A percentile compares a stretch with the other conserved stretches of the same genome.
These are phyloP conservation scores for Periophthalmodon schlosseri DNA, from an alignment of 2,113 vertebrate species.

Conservation along the genomic window DNA sequence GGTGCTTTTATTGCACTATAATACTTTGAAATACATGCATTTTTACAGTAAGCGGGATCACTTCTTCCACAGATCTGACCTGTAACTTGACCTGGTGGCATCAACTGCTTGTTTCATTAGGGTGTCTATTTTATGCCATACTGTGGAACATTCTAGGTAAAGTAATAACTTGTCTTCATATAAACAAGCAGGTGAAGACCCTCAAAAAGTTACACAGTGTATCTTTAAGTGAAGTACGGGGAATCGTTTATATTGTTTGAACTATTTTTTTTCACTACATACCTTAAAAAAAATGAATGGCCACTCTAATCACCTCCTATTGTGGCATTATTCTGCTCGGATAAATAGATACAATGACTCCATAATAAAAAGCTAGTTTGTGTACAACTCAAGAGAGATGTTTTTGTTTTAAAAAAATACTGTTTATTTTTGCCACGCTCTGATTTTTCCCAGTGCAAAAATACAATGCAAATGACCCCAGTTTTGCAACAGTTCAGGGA, in stretches of 20 bases:
- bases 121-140: not conserved
- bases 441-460: constrained; percentile 5
- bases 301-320: not conserved
- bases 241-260: not conserved
- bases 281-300: not conserved
- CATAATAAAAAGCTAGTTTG: constrained; percentile 19
- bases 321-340: constrained; percentile 32
- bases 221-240: too few relatives aligned
- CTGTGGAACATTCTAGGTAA: not conserved
- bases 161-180: not conserved
- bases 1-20: too few relatives aligned
- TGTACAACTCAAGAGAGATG: constrained; percentile 29
- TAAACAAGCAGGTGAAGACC: too few relatives aligned
- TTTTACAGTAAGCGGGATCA: too few relatives aligned
- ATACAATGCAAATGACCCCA: constrained; percentile 8
- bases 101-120: too few relatives aligned
- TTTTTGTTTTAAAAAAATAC: not conserved
- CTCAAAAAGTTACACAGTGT: too few relatives aligned
- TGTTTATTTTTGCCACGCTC: constrained; percentile 8
- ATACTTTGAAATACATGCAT: too few relatives aligned
- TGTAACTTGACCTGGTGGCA: too few relatives aligned
- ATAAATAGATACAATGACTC: constrained; percentile 24
- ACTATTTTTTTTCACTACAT: not conserved
- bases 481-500: constrained; percentile 22
- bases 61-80: too few relatives aligned